Conservation (phyloP, 2,797 vertebrate species). For the Dendrocincla fuliginosa region DNA sequence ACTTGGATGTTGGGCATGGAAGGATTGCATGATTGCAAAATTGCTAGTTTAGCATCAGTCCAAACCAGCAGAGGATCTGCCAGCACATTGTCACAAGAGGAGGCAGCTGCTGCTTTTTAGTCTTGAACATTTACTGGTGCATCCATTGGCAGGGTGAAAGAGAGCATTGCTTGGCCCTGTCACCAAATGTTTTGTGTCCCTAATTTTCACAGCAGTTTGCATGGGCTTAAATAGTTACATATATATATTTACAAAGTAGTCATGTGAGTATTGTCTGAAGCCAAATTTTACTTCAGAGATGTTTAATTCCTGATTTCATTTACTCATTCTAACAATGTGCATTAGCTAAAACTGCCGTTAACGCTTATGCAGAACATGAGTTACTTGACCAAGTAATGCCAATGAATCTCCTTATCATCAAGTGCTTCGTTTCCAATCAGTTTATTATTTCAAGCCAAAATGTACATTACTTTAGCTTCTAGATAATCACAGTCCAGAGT, state of each 20-base stretch:
- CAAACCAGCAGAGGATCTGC: neutral
- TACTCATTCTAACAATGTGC: neutral
- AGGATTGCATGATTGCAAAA: neutral
- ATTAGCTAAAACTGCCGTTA: neutral
- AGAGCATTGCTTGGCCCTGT: neutral
- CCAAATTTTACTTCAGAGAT: neutral
- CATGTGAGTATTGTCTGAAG: neutral
- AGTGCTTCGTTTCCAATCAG: neutral
- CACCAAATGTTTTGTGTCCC: neutral
- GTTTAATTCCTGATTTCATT: neutral
- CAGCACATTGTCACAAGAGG: neutral
- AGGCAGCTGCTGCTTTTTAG: neutral
- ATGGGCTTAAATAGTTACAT: neutral
- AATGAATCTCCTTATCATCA: neutral
- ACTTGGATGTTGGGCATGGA: neutral
- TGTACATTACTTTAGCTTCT: neutral
- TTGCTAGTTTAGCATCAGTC: neutral
- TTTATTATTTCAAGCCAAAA: neutral
- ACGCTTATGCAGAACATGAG: neutral
- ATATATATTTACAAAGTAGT: neutral
- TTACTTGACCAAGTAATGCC: neutral
- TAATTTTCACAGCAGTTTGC: neutral
- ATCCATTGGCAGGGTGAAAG: neutral
- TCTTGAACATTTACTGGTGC: neutral
- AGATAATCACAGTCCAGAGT: neutral